Conservation (phyloP, 2,113 vertebrate species). For the Oncorhynchus nerka region DNA sequence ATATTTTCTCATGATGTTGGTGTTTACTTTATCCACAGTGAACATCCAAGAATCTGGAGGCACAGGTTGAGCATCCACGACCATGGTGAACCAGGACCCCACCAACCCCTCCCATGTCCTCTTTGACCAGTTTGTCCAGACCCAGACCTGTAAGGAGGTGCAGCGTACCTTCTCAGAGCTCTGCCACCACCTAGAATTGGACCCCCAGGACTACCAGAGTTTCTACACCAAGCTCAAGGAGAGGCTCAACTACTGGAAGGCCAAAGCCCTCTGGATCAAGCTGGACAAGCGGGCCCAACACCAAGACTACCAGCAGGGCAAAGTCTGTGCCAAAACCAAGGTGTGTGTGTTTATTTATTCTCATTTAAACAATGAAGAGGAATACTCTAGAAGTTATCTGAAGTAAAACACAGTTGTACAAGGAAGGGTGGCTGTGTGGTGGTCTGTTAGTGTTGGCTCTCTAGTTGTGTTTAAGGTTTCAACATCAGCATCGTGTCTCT, state of each 20-base stretch:
- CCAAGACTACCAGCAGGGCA: slow-evolving; percentile 83
- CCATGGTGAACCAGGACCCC: slow-evolving; percentile 61
- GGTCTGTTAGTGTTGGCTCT: too few relatives aligned
- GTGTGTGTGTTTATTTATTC: slow-evolving; percentile 65
- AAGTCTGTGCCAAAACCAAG: slow-evolving; percentile 82
- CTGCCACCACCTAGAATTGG: slow-evolving; percentile 75
- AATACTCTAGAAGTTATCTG: background rate
- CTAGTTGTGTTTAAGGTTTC: too few relatives aligned
- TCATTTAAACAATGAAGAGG: background rate
- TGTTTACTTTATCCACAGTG: slow-evolving; percentile 35
- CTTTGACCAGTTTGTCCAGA: slow-evolving; percentile 84
- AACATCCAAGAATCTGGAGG: background rate
- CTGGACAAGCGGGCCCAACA: slow-evolving; percentile 87
- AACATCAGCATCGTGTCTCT: too few relatives aligned
- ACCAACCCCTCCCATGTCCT: slow-evolving; percentile 74
- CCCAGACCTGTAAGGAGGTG: slow-evolving; percentile 80
- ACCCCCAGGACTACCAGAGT: slow-evolving; percentile 69
- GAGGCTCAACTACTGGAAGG: slow-evolving; percentile 91
- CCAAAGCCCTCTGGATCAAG: slow-evolving; percentile 90
- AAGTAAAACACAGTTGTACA: background rate
- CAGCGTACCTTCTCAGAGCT: slow-evolving; percentile 78
- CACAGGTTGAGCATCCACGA: slow-evolving; percentile 1
- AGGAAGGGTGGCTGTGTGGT: too few relatives aligned
- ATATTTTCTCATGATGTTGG: too few relatives aligned
- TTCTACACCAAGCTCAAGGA: slow-evolving; percentile 85